Evolutionary conservation across 2,888 invertebrate species (phyloP).

Genomic region (Acanthococcus lagerstroemiae): DNA sequence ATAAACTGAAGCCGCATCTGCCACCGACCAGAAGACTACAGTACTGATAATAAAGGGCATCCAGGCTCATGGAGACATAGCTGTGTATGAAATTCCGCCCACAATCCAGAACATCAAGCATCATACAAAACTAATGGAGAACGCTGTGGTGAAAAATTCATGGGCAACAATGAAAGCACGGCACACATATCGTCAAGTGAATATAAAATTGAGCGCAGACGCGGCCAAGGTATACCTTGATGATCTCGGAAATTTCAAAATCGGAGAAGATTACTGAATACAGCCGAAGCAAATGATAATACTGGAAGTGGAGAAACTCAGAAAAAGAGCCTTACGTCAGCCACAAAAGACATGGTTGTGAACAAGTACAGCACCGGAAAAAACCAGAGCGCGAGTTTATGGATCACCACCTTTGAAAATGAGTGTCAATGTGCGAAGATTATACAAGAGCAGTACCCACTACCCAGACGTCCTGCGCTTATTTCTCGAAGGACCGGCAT

Average conservation of each 20-base stretch:
- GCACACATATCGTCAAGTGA: neutral
- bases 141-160: neutral
- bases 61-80: neutral
- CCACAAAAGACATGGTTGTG: neutral
- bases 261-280: neutral
- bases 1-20: neutral
- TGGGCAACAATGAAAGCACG: neutral
- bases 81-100: neutral
- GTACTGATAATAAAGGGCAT: neutral
- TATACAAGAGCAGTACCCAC: neutral
- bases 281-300: neutral
- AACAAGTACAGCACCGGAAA: neutral
- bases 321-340: neutral
- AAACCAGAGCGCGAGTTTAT: neutral
- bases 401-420: neutral
- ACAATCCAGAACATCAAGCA: neutral
- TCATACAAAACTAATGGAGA: neutral
- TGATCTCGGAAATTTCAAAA: neutral
- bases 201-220: neutral
- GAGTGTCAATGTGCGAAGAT: neutral
- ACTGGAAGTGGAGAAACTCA: neutral
- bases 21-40: neutral
- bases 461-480: neutral
- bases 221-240: neutral
- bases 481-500: neutral